Evolutionary conservation across 2,113 vertebrate species (phyloP).

Genomic region (Reinhardtius hippoglossoides): DNA sequence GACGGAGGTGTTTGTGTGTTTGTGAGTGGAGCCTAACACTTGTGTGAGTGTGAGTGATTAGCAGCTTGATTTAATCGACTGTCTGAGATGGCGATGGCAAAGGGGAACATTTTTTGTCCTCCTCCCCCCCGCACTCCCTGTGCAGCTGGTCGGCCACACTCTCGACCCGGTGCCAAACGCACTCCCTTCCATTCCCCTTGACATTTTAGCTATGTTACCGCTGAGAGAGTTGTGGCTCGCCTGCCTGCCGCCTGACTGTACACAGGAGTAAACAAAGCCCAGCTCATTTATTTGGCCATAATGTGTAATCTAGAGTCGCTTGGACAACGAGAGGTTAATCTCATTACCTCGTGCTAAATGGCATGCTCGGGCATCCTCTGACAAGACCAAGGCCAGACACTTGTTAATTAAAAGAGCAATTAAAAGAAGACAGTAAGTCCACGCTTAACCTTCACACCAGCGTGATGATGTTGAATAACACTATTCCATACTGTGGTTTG

Average conservation of each 20-base stretch:
- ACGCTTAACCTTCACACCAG: constrained; percentile 31
- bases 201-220: constrained; percentile 74
- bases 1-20: constrained; percentile 2
- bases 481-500: constrained; percentile 24
- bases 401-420: constrained; percentile 80
- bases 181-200: constrained; percentile 64
- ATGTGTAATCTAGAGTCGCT: constrained; percentile 71
- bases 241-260: constrained; percentile 57
- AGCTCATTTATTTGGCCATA: constrained; percentile 62
- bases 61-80: constrained; percentile 57
- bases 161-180: constrained; percentile 61
- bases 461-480: constrained; percentile 22
- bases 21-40: constrained; percentile 36
- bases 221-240: constrained; percentile 68
- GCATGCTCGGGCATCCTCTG: constrained; percentile 66
- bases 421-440: constrained; percentile 72
- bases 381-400: constrained; percentile 65
- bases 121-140: constrained; percentile 37
- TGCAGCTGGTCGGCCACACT: constrained; percentile 71
- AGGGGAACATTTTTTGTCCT: constrained; percentile 50
- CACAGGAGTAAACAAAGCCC: constrained; percentile 69
- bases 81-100: constrained; percentile 36
- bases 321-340: constrained; percentile 76
- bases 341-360: constrained; percentile 75
- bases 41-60: constrained; percentile 65